Percentiles rank a stretch among this genome's conserved stretches.
These are phyloP conservation scores for Microctenopoma stevenorrisi DNA, from an alignment of 2,797 vertebrate species.

Conservation along the genomic window DNA sequence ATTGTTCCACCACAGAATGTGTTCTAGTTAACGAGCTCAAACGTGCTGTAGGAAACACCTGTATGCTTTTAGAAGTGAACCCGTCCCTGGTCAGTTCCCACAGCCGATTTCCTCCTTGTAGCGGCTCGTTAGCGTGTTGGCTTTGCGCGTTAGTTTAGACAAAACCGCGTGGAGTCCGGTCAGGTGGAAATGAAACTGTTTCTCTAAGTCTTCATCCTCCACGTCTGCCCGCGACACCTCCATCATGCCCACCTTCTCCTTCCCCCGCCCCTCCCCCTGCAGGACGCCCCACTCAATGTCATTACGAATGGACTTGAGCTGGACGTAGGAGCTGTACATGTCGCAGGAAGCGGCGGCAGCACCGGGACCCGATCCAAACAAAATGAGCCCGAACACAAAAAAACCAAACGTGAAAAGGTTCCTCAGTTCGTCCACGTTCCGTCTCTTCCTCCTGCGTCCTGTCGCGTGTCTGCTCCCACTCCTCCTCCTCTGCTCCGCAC, in stretches of 20 bases:
- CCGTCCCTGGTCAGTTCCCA: slow-evolving; percentile 75
- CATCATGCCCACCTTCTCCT: slow-evolving; percentile 77
- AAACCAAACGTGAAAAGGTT: not conserved
- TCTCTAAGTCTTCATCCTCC: slow-evolving; percentile 90
- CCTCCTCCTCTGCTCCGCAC: slow-evolving; percentile 2
- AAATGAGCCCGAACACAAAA: not conserved
- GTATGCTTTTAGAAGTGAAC: not conserved
- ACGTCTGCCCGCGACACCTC: slow-evolving; percentile 57
- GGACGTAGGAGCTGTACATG: slow-evolving; percentile 93
- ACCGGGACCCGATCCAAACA: slow-evolving; percentile 13
- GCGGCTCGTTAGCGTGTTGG: slow-evolving; percentile 91
- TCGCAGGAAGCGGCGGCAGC: slow-evolving; percentile 72
- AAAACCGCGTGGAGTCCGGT: slow-evolving; percentile 90
- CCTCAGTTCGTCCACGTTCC: slow-evolving; percentile 19
- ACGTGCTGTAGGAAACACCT: not conserved
- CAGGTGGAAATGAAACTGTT: slow-evolving; percentile 92
- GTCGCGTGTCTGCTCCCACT: slow-evolving; percentile 24
- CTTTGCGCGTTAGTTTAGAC: slow-evolving; percentile 90
- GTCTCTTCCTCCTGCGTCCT: slow-evolving; percentile 35
- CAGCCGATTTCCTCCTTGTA: slow-evolving; percentile 95
- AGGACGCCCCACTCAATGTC: slow-evolving; percentile 93
- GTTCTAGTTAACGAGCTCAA: slow-evolving; percentile 1
- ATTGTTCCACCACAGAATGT: no score
- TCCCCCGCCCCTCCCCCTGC: slow-evolving; percentile 80
- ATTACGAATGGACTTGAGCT: slow-evolving; percentile 93